Evolutionary conservation across 2,888 invertebrate genomes (phyloP), one percentile per base, ranked within the genome.

Genomic region (Philaethria dido): DNA sequence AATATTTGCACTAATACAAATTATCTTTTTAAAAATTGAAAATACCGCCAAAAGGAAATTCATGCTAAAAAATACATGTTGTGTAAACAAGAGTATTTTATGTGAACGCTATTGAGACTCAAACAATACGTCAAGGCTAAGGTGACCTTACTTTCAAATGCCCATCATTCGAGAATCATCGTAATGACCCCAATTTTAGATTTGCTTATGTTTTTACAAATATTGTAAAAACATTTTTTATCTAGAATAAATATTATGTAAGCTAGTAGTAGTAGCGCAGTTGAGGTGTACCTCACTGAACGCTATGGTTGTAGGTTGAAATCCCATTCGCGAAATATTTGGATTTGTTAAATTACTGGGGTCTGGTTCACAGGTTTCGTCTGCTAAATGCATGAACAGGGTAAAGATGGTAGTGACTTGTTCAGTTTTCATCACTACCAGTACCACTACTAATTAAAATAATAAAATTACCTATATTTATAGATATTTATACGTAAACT

Each of bases 111-210:
- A 47, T 47, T 45, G 18, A 63, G 44, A 57, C 64, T 48, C 22
- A 44, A 64, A 70, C 61, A 68, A 72, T 66, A 66, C 70, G 59
- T 52, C 74, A 73, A 74, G 74, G 73, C 64, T 65, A 59, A 68
- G 67, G 55, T 69, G 66, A 47, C 66, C 52, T 66, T 60, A 72
- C 73, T 73, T 74, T 74, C 73, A 73, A 72, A 69, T 69, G 48
- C 47, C 60, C 13, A 64, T 16, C n/a, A 57, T 47, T 52, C 39
- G 36, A 61, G 29, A 55, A 61, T 55, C 45, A 48, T 61, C 55
- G 6, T 50, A 14, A 55, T 36, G 36, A 42, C 50, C 52, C 33
- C 16, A 25, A 50, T 42, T 39, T 13, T 13, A 62, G 20, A 52
- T 39, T 36, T 62, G 16, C 25, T 60, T 60, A 25, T n/a, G 9